Evolutionary conservation across 2,113 vertebrate species (phyloP).

Genomic region (Vidua macroura): DNA sequence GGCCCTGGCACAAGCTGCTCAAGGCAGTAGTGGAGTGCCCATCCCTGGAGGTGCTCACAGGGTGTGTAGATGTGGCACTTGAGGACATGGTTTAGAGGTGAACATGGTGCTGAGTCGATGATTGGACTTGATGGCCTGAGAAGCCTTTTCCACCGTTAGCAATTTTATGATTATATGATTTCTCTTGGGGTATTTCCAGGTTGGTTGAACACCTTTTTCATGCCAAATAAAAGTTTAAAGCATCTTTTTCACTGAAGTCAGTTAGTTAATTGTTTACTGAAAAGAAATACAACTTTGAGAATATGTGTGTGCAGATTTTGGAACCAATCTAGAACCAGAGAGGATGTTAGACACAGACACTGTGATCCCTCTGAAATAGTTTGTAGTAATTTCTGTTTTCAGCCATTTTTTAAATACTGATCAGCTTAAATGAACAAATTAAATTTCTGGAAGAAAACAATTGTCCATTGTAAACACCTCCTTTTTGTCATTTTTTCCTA

Average conservation of each 20-base stretch:
- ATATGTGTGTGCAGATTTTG: background rate
- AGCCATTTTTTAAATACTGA: background rate
- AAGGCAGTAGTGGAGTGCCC: background rate
- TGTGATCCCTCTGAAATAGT: background rate
- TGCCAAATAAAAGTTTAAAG: background rate
- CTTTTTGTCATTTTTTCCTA: background rate
- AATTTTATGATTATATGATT: background rate
- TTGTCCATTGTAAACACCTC: background rate
- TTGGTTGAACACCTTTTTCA: background rate
- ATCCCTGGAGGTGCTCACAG: background rate
- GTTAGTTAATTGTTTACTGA: background rate
- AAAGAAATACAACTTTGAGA: background rate
- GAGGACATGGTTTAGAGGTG: background rate
- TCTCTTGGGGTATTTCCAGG: background rate
- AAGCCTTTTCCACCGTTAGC: background rate
- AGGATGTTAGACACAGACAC: background rate
- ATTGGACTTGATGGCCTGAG: fast-evolving
- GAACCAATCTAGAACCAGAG: background rate
- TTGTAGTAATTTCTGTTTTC: background rate
- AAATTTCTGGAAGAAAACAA: background rate
- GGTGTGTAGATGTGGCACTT: background rate
- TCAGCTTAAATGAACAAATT: background rate
- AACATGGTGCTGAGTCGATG: background rate
- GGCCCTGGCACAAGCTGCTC: background rate
- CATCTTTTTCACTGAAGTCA: background rate